These are phyloP conservation scores for Hippocampus kuda DNA, from an alignment of 2,797 vertebrate genomes.

Conservation along the genomic window DNA sequence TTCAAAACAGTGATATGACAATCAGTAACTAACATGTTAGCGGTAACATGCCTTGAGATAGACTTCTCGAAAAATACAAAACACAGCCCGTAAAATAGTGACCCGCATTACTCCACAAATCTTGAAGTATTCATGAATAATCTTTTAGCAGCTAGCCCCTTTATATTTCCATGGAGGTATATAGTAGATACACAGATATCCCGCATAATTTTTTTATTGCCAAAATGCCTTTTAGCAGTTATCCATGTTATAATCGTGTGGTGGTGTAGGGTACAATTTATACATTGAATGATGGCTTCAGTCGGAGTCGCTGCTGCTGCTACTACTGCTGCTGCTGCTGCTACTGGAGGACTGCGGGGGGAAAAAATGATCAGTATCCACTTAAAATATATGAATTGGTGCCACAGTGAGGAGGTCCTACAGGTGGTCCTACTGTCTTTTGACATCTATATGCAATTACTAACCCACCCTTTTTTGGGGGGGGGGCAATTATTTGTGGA, in stretches of 20 bases:
- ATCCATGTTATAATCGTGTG: neutral
- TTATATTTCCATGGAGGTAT: neutral
- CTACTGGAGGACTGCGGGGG: slow-evolving; percentile 53
- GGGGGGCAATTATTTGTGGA: too few relatives aligned
- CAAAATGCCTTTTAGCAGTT: neutral
- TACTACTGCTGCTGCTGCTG: slow-evolving; percentile 62
- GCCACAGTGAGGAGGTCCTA: too few relatives aligned
- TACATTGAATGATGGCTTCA: slow-evolving; percentile 25
- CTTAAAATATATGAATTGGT: too few relatives aligned
- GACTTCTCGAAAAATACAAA: neutral
- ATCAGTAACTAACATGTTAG: too few relatives aligned
- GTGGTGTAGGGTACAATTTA: neutral
- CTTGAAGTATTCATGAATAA: neutral
- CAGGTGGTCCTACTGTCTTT: too few relatives aligned
- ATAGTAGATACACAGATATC: neutral
- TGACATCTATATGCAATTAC: too few relatives aligned
- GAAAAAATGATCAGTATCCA: neutral
- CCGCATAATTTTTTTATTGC: neutral
- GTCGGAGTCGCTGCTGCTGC: slow-evolving; percentile 54
- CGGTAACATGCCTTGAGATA: neutral
- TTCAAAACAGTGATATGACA: neutral
- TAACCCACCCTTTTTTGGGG: too few relatives aligned
- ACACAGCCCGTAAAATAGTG: neutral
- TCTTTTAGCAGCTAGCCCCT: neutral
- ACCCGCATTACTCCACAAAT: neutral